phyloP scores from a whole-genome alignment of 2,888 invertebrate species.

The Rugalucina vietnamica region DNA sequence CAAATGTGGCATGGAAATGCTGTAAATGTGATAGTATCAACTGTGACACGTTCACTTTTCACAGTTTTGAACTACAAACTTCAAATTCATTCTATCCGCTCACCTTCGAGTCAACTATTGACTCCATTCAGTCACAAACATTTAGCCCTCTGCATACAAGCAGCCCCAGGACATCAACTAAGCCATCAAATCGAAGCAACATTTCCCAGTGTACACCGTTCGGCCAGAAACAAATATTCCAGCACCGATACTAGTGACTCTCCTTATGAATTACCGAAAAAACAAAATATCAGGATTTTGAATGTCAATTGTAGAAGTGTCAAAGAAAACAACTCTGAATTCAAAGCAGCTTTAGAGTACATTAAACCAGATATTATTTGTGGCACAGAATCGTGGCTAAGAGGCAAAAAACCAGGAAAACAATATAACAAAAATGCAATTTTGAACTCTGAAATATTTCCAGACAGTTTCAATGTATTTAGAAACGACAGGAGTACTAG shows the following conservation, averaged over 20 bases:
- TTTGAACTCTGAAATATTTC: slow-evolving; percentile 26
- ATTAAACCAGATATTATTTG: slow-evolving; percentile 28
- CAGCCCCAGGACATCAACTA: neutral
- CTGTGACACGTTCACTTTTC: neutral
- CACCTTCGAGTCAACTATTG: neutral
- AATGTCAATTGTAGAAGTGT: neutral
- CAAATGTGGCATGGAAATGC: slow-evolving; percentile 2
- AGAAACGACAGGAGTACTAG: slow-evolving; percentile 18
- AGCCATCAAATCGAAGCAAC: no score
- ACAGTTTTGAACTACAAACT: neutral
- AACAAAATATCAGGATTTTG: neutral
- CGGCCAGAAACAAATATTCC: no score
- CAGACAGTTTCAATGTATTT: slow-evolving; percentile 7
- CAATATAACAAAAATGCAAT: slow-evolving; percentile 2
- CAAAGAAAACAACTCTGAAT: slow-evolving; percentile 19
- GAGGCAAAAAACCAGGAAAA: slow-evolving; percentile 26
- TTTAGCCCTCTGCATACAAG: neutral
- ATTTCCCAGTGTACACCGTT: no score
- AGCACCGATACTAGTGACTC: no score
- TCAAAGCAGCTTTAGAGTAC: slow-evolving; percentile 6
- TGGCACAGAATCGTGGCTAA: slow-evolving; percentile 23
- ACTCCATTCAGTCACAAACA: neutral
- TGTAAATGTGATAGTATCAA: neutral
- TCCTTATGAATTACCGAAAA: neutral
- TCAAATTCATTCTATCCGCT: neutral